Conservation (phyloP, 2,113 vertebrate species). For the Marmota flaviventris region DNA sequence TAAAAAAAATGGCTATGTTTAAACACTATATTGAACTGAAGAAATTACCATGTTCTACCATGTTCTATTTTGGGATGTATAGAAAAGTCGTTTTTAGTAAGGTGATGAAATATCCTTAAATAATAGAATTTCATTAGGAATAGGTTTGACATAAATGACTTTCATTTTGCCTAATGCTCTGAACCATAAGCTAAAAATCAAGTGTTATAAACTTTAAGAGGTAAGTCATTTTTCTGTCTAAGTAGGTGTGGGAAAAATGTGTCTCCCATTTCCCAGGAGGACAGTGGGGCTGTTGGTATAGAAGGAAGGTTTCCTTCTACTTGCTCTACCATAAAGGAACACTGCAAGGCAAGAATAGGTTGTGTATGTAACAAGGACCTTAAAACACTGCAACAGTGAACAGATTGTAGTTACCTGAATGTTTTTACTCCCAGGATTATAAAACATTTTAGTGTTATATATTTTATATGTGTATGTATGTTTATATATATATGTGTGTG, state of each 20-base stretch:
- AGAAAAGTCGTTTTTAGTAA: constrained; percentile 21
- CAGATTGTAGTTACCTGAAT: not conserved
- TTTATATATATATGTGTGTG: no score
- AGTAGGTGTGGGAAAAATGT: constrained; percentile 51
- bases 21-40: not conserved
- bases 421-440: not conserved
- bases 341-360: not conserved
- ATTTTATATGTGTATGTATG: not conserved
- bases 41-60: not conserved
- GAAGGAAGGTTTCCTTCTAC: not conserved
- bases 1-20: not conserved
- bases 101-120: constrained; percentile 50
- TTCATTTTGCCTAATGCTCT: constrained; percentile 36
- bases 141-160: constrained; percentile 35
- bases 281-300: not conserved
- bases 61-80: not conserved
- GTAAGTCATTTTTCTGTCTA: constrained; percentile 49
- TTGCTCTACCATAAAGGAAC: not conserved
- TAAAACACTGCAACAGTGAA: not conserved
- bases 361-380: accelerated
- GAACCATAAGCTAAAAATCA: constrained; percentile 59
- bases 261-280: not conserved
- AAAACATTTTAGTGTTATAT: not conserved
- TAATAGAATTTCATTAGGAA: constrained; percentile 56
- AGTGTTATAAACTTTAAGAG: constrained; percentile 51